Evolutionary conservation across 2,797 vertebrate genomes (phyloP).

Genomic region (Oryzias sinensis): DNA sequence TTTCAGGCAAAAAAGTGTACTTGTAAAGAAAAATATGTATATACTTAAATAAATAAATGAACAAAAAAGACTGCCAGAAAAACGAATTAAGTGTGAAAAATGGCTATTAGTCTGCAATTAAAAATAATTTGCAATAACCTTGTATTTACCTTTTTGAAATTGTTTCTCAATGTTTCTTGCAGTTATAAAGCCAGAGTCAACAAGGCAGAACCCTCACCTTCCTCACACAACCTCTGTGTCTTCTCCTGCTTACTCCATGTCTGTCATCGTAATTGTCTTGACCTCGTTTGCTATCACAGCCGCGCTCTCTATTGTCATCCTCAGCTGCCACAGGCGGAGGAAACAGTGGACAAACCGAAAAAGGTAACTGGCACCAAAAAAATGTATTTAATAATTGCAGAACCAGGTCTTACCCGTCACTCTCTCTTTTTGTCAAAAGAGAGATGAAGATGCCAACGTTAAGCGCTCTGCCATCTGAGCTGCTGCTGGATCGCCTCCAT

Average conservation of each 20-base stretch:
- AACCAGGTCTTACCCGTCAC: not conserved
- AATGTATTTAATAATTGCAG: too few species aligned
- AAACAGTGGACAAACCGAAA: conserved; percentile 85
- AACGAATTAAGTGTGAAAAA: not conserved
- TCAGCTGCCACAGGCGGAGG: conserved; percentile 82
- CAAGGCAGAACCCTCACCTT: conserved; percentile 60
- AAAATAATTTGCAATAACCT: not conserved
- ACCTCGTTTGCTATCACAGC: conserved; percentile 79
- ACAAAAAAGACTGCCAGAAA: too few species aligned
- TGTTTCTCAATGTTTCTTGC: conserved; percentile 13
- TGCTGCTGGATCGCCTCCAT: conserved; percentile 91
- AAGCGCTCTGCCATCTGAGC: conserved; percentile 90
- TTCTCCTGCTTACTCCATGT: conserved; percentile 91
- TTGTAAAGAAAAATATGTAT: too few species aligned
- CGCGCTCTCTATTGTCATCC: conserved; percentile 76
- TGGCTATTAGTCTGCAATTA: not conserved
- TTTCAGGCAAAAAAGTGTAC: too few species aligned
- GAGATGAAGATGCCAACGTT: conserved; percentile 85
- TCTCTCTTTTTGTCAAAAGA: conserved; percentile 59
- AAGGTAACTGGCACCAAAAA: conserved; percentile 71
- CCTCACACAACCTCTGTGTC: conserved; percentile 23
- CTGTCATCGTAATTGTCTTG: conserved; percentile 87
- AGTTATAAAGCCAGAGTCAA: conserved; percentile 67
- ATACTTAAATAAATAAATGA: too few species aligned
- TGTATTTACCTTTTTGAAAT: not conserved